Conservation (phyloP, 2,797 vertebrate species). For the Craterocephalus amniculus region DNA sequence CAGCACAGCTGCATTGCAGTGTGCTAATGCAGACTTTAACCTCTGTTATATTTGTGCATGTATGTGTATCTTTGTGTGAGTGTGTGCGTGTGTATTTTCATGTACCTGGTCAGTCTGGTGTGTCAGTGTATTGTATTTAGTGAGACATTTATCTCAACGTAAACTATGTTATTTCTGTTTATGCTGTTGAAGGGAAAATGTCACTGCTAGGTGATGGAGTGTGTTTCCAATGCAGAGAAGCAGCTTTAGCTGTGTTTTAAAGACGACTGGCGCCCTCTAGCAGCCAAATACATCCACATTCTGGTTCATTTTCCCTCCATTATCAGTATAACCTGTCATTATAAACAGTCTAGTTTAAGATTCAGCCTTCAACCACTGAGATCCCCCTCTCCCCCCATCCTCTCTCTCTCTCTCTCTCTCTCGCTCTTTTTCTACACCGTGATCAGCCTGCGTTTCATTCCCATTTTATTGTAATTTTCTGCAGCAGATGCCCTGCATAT, state of each 20-base stretch:
- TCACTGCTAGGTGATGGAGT: constrained; percentile 29
- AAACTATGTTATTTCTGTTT: constrained; percentile 3
- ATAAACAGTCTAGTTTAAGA: constrained; percentile 11
- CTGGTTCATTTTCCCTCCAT: background rate
- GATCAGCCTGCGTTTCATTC: constrained; percentile 24
- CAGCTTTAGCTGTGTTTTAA: constrained; percentile 17
- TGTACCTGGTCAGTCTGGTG: background rate
- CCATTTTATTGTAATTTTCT: constrained; percentile 43
- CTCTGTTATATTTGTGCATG: constrained; percentile 6
- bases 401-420: no score
- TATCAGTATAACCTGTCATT: constrained; percentile 7
- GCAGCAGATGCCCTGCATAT: constrained; percentile 52
- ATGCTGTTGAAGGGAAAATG: background rate
- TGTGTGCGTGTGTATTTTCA: background rate
- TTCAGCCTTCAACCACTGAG: background rate
- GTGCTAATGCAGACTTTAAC: constrained; percentile 41
- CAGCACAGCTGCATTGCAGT: constrained; percentile 45
- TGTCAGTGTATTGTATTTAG: background rate
- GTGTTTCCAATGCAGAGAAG: constrained; percentile 24
- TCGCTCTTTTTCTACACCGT: constrained; percentile 3
- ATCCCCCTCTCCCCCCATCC: no score
- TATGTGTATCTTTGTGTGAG: no score
- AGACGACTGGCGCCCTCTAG: constrained; percentile 75
- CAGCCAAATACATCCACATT: constrained; percentile 10
- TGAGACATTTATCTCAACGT: constrained; percentile 7